Base-by-base conservation (phyloP, 2,113 vertebrate species). In the Bothrops jararaca region DNA sequence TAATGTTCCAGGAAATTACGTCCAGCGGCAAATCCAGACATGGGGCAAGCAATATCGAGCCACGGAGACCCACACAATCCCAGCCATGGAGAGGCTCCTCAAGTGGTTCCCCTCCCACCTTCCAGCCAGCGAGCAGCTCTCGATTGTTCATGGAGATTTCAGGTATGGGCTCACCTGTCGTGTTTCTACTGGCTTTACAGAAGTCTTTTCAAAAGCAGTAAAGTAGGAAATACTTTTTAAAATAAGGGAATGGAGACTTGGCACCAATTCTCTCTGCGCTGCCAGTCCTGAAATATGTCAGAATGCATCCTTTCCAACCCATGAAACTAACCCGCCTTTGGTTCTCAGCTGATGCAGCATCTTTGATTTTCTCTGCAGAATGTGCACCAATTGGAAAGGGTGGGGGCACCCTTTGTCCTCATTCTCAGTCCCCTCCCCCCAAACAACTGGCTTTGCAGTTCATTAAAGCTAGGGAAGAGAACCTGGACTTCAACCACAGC, bases 111-210 rank as follows among this genome's bases (percentile, higher is more conserved):
- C 98, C 0, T 94, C 95, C 74, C 98, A 98, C 93, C 95, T 98
- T 1, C 98, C 98, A 6, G 69, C 85, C 8, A 94, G 96, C 26
- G 97, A 98, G 94, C 96, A 42, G 90, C 97, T 86, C 0, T 95
- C 97, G 0, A 34, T 98, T n/a, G 97, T 98, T 56, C 98, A 99
- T 0, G 98, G 98, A 60, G 97, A 98, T 94, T 98, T 98, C 98
- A 98, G 98, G 98, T 98, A 95, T 60, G 29, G 22, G 29, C 22
- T 1, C 2, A 53, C 20, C 88, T 13, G 6, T 2, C 4, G 5
- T n/a, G 74, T 57, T 0, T 29, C 15, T 11, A 4, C 9, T 9
- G 80, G 29, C 24, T 4, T 29, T 92, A 34, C 45, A 50, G n/a
- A 5, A 26, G 45, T 12, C n/a, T 34, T 22, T 20, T 42, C 22